Evolutionary conservation across 1,140 invertebrate genomes (phyloP), one percentile per base, ranked within the genome.

Genomic region (Colletes latitarsis): DNA sequence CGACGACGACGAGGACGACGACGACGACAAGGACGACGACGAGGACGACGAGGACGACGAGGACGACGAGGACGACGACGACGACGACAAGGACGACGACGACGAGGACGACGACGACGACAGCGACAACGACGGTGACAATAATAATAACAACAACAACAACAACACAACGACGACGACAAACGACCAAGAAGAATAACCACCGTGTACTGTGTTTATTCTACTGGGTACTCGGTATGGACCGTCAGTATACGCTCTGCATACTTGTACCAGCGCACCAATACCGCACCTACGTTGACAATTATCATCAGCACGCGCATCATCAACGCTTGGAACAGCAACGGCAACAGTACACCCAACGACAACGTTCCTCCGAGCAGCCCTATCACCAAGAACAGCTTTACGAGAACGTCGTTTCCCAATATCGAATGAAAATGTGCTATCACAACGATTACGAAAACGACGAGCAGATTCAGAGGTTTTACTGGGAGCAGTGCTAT

Each of bases 371-470:
- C n/a, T 88, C 87, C 69, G 66, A 85, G 17, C 75, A 88, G 14
- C 84, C 84, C 8, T 81, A 86, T 9, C 87, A 88, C 0, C 86
- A 90, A 73, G 91, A 93, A 64, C 92, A 93, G 62, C 93, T 93
- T 52, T 93, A 93, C 68, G 92, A 93, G 66, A 93, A 93, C 88
- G 90, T 93, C 0, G 90, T 92, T 0, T 93, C 93, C 0, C 91
- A 91, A 66, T 93, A 93, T 75, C 92, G 89, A 6, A 93, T 93
- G 92, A 92, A 90, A 66, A 92, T 93, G 92, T 93, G 93, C 74
- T 93, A 93, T 58, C 92, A 93, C 43, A 93, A 93, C 73, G 93
- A 93, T 77, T 93, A 93, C 64, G 93, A 93, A 70, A 93, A 93
- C 72, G 93, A 93, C 80, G 92, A 93, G 74, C 92, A 93, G 71